Evolutionary conservation across 2,113 vertebrate genomes (phyloP), one percentile per base, ranked within the genome.

Genomic region (Hippocampus barbouri): DNA sequence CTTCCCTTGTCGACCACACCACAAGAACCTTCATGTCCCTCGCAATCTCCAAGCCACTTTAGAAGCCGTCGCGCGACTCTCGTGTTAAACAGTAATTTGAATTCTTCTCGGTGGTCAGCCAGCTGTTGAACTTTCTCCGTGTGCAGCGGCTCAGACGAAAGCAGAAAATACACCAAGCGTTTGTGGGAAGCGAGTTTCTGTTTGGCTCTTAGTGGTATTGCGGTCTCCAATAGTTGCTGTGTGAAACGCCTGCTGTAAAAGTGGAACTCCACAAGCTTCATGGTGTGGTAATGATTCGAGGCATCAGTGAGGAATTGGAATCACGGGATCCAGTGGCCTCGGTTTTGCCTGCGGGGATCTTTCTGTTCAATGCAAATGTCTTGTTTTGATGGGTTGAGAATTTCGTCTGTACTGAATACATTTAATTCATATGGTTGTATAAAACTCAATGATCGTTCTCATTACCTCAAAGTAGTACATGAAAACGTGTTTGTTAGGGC

Each of bases 71-170:
- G 16, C 27, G 27, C 12, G 56, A 23, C 30, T 61, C 25, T 30
- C 18, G 27, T 61, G 16, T 23, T 34, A 61, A 34, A 34, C 27
- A 61, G 27, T 61, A 20, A 61, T 61, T 25, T 34, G 12, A 61
- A 34, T 61, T 30, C 0, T 61, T 20, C 16, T 61, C 8, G 27
- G 15, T 61, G 27, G 59, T 8, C 59, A 34, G 59, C 59, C 56
- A 34, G 59, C 59, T 61, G 59, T 61, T 61, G 14, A 61, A 61
- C 59, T 61, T 61, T 34, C 25, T 60, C 57, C 30, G 53, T 23
- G 59, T 34, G 59, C 59, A 30, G 57, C 57, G 10, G 12, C 5
- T 30, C 12, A 61, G 16, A 30, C 59, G 34, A 30, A 61, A 25
- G 59, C 59, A 34, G 59, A 61, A 61, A 61, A 61, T 27, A 7